Evolutionary conservation across 2,797 vertebrate species (phyloP).

Genomic region (Nyctalus aviator): DNA sequence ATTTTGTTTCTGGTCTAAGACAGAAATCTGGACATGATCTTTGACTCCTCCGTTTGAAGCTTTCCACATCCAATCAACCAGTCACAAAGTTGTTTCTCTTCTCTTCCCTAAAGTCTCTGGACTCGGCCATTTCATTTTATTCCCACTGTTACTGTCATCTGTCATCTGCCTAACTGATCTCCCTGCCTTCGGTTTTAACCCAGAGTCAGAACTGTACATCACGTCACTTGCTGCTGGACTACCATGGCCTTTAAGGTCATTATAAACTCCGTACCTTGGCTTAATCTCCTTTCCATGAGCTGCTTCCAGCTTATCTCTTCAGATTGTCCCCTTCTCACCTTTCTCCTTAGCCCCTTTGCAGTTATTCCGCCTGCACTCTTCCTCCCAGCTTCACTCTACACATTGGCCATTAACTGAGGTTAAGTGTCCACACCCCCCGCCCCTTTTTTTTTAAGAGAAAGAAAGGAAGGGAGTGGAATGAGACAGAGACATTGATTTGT

Average conservation of each 20-base stretch:
- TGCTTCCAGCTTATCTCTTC: neutral
- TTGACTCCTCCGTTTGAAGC: neutral
- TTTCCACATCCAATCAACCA: neutral
- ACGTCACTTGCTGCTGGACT: neutral
- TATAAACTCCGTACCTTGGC: neutral
- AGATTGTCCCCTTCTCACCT: neutral
- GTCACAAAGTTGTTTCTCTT: neutral
- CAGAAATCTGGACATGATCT: constrained; percentile 26
- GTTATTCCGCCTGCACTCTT: neutral
- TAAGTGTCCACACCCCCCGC: neutral
- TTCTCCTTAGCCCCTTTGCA: neutral
- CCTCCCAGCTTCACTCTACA: neutral
- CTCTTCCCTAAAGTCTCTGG: constrained; percentile 18
- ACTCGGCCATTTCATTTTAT: neutral
- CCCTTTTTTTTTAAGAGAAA: neutral
- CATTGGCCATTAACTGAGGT: neutral
- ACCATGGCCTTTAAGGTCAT: neutral
- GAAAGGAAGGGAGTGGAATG: neutral
- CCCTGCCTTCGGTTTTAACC: neutral
- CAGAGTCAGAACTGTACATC: neutral
- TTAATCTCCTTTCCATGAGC: neutral
- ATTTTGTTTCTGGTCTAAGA: constrained; percentile 19
- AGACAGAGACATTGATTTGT: neutral
- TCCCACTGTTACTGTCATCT: neutral
- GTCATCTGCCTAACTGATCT: neutral